Conservation (phyloP, 1,140 invertebrate genomes). For the Anagrus nilaparvatae region DNA sequence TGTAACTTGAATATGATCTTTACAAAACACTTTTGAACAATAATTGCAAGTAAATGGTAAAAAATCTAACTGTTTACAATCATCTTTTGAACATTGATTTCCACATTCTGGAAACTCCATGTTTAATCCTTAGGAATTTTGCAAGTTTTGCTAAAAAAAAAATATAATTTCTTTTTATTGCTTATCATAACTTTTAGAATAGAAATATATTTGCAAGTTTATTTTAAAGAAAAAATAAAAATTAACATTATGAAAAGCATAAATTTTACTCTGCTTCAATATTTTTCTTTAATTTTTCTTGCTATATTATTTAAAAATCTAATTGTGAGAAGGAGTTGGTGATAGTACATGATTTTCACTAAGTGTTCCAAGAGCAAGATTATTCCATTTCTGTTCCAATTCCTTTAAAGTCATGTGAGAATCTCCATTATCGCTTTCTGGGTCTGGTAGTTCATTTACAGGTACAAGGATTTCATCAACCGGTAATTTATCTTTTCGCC, state of each 20-base stretch:
- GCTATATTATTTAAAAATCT: slow-evolving; percentile 7
- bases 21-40: slow-evolving; percentile 37
- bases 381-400: slow-evolving; percentile 83
- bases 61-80: slow-evolving; percentile 41
- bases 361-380: slow-evolving; percentile 58
- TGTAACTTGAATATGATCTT: slow-evolving; percentile 32
- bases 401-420: slow-evolving; percentile 81
- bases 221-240: no score
- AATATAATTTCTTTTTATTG: no score
- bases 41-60: slow-evolving; percentile 35
- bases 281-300: slow-evolving; percentile 9
- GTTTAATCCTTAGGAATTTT: slow-evolving; percentile 2
- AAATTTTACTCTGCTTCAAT: no score
- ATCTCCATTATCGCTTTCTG: slow-evolving; percentile 88
- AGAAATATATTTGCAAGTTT: no score
- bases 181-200: no score
- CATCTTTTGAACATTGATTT: slow-evolving; percentile 26
- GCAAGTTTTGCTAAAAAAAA: background rate
- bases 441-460: slow-evolving; percentile 77
- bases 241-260: no score
- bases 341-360: slow-evolving; percentile 42
- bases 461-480: slow-evolving; percentile 86
- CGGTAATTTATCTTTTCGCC: slow-evolving; percentile 79
- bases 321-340: slow-evolving; percentile 36
- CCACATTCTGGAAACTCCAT: slow-evolving; percentile 39